Base-by-base conservation (phyloP, 2,113 vertebrate genomes). In the Bambusicola thoracicus region DNA sequence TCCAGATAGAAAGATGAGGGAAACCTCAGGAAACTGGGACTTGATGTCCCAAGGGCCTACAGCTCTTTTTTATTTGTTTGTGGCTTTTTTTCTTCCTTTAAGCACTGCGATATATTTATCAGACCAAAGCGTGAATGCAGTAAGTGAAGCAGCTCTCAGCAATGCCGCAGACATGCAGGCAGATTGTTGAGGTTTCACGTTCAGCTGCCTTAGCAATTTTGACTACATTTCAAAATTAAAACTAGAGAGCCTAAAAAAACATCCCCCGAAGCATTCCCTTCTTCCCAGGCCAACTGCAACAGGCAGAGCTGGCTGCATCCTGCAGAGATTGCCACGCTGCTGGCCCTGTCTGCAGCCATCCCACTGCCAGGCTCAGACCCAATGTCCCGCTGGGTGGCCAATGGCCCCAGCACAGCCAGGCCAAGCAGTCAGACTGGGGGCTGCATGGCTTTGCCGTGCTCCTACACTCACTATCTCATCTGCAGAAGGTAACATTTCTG, bases 391-490 rank as follows among this genome's bases (percentile, higher is more conserved):
- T 0, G 3, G 36, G 43, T 7, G 20, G 12, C 77, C 76, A 43
- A 46, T 32, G 41, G 22, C 7, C 19, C 40, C 20, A 36, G 59
- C 53, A 36, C 0, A 1, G 49, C 43, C 51, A 2, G 20, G 20
- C 69, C 1, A 4, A 62, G 21, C 46, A 46, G 38, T 2, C 17
- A 24, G 11, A 13, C 3, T 24, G 43, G 77, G 41, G 13, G 13
- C 65, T 81, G 72, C 44, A n/a, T 17, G 21, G 70, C 59, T 76
- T 10, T 30, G 30, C 51, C n/a, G 10, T 21, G 0, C 34, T 48
- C n/a, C 46, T 15, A 2, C 14, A 0, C 27, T n/a, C 12, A 6
- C 4, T 40, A 0, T 4, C 1, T 10, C 8, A 10, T 1, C 55
- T 25, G 30, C 51, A 67, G 19, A 49, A 58, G 16, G 59, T 81